Base-by-base conservation (phyloP, 2,113 vertebrate species). In the Hippocampus guttulatus region DNA sequence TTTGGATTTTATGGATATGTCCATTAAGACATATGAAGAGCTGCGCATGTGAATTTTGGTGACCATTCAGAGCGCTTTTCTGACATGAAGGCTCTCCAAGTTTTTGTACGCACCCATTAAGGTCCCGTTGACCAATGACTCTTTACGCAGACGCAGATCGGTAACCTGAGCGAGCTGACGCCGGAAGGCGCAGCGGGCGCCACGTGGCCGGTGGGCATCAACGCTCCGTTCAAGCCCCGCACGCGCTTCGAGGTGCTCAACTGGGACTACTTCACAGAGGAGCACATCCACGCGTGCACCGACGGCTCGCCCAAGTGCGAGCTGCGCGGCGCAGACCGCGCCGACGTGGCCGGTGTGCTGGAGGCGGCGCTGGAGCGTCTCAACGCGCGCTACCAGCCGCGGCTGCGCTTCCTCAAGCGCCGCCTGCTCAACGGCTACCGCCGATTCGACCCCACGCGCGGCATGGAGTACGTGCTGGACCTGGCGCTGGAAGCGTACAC, bases 211-310 rank as follows among this genome's bases (percentile, higher is more conserved):
- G 76, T 97, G 0, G 97, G 97, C n/a, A 93, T 98, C 75, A 95
- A 94, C 0, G 90, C 94, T 0, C 96, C 96, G 0, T 99, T 98
- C 79, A 91, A 87, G 5, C 95, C 97, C 0, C 93, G 87, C 73
- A 96, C 96, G 0, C 95, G 96, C 40, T 98, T 98, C n/a, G 96
- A 98, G 87, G 94, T 98, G 1, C 92, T 99, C 74, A 94, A 93
- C 90, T 99, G 96, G 97, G 96, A 98, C 74, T 98, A 98, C 88
- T 99, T 99, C 84, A 99, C 96, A 0, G 97, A 98, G 72, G 95
- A 95, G 85, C 95, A 98, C 40, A 92, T 95, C 21, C 98, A 95
- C 90, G 93, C 95, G 8, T 99, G 96, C 40, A 77, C 88, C 0
- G 94, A 97, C 0, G 93, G 95, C 61, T 90, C 95, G 2, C 96